These are phyloP conservation scores for Leucosticte australis DNA, from an alignment of 2,113 vertebrate species.

Conservation along the genomic window DNA sequence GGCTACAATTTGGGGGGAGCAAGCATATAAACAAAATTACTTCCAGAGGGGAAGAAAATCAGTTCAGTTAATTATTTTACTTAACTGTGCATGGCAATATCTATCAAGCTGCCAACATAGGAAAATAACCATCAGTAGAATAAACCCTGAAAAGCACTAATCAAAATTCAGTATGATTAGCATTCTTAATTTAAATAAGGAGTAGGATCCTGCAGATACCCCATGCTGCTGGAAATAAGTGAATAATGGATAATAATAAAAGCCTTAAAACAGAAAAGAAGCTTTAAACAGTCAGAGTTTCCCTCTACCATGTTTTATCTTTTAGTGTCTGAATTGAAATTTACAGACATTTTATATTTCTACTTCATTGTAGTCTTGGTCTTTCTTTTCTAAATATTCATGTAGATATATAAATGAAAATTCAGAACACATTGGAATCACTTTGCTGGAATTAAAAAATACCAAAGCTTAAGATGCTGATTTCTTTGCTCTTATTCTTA, in stretches of 20 bases:
- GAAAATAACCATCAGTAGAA: not conserved
- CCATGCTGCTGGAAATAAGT: conserved; percentile 60
- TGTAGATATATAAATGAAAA: conserved; percentile 8
- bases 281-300: conserved; percentile 43
- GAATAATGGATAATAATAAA: conserved; percentile 55
- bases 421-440: not conserved
- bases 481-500: not conserved
- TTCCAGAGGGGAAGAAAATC: conserved; percentile 8
- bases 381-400: not conserved
- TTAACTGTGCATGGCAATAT: conserved; percentile 21
- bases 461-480: not conserved
- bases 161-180: conserved; percentile 41
- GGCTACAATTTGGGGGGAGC: not conserved
- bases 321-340: conserved; percentile 19
- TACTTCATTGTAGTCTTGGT: not conserved
- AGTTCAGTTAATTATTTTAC: conserved; percentile 12
- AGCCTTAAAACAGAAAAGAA: conserved; percentile 41
- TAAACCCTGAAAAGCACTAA: conserved; percentile 55
- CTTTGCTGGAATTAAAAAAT: not conserved
- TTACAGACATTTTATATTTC: not conserved
- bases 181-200: conserved; percentile 49
- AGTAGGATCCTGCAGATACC: conserved; percentile 47
- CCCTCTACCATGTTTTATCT: not conserved
- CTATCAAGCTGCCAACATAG: conserved; percentile 33
- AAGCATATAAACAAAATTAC: conserved; percentile 33